phyloP scores from a whole-genome alignment of 2,888 invertebrate species.

The Chouioia cunea region DNA sequence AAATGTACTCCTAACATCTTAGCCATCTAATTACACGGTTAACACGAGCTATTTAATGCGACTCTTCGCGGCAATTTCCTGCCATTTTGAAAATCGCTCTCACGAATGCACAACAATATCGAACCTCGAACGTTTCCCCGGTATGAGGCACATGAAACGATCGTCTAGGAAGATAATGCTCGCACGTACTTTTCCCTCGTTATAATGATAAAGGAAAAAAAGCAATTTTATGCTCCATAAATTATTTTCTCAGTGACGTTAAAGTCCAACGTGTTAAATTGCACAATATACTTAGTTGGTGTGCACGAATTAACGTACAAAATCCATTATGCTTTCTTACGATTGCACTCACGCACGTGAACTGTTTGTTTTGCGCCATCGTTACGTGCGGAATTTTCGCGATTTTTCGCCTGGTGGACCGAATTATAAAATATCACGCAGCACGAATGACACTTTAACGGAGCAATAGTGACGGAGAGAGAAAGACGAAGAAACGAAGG shows the following conservation, averaged over 20 bases:
- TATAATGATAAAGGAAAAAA: constrained; percentile 19
- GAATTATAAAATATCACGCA: constrained; percentile 8
- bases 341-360: neutral
- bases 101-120: constrained; percentile 3
- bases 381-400: constrained; percentile 10
- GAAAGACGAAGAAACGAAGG: constrained; percentile 21
- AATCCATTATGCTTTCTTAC: constrained; percentile 33
- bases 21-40: no score
- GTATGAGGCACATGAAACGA: neutral
- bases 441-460: constrained; percentile 29
- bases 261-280: constrained; percentile 42
- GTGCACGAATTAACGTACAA: constrained; percentile 29
- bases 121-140: constrained; percentile 9
- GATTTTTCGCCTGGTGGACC: neutral
- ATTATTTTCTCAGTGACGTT: constrained; percentile 44
- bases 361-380: no score
- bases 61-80: neutral
- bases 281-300: constrained; percentile 31
- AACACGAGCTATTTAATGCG: no score
- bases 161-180: constrained; percentile 14
- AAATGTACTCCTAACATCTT: no score
- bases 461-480: no score
- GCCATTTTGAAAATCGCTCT: constrained; percentile 5
- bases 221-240: constrained; percentile 45
- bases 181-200: constrained; percentile 13